Base-by-base conservation (phyloP, 2,888 invertebrate species). In the Vesta saturnalis region DNA sequence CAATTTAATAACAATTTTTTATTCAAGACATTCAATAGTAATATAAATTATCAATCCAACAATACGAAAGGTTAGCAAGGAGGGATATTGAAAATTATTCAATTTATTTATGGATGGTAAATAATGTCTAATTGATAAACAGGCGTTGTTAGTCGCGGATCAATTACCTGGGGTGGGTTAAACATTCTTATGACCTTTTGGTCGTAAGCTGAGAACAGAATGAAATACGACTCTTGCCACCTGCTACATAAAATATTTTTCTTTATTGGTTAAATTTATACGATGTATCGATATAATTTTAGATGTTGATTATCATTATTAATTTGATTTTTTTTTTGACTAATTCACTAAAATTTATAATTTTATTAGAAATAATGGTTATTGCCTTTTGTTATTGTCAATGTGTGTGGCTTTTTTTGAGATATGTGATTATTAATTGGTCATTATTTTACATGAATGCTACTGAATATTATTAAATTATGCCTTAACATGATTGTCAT, bases 181-280 rank as follows among this genome's bases (percentile, higher is more conserved):
- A 64, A 52, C 54, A 54, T 64, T 58, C 54, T 59, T 52, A 35
- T 39, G 64, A 64, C 64, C 64, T 59, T 43, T 39, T 59, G 61
- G 67, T 52, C 62, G 56, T 58, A 46, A n/a, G 19, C 30, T 39
- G 68, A 63, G 71, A 71, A 72, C 73, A 66, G 59, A 60, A 72
- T 73, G 72, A 74, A 74, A 71, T 74, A 74, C 67, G 64, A 63
- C 72, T 69, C 66, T 66, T 70, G 72, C 72, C 71, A 71, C 67
- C 67, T 65, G 69, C 68, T 63, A 63, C 74, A 74, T 74, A 72
- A 74, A 74, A 69, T 70, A 64, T 62, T 35, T n/a, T 64, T 70
- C 59, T 74, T 74, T 74, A 72, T 64, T 70, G 67, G 72, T 67
- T 56, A 59, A 60, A 21, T 70, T 55, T 62, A 72, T 71, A 70